Evolutionary conservation across 2,113 vertebrate genomes (phyloP).

Genomic region (Burhinus bistriatus): DNA sequence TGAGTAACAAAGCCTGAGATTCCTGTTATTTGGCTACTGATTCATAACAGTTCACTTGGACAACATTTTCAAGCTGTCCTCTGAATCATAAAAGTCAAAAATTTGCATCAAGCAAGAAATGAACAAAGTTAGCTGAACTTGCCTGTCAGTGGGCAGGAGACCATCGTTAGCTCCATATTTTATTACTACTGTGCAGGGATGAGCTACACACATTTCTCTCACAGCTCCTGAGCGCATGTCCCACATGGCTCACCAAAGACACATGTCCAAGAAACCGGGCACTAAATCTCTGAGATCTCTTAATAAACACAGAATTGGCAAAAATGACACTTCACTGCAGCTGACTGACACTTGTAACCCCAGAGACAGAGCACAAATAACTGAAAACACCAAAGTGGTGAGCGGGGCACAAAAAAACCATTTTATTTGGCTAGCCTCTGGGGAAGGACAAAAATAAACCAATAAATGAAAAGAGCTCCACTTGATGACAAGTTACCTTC

Average conservation of each 20-base stretch:
- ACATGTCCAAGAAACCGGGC: not conserved
- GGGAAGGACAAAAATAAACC: not conserved
- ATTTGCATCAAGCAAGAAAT: not conserved
- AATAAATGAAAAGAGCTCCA: not conserved
- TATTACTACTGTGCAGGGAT: not conserved
- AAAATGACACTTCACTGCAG: not conserved
- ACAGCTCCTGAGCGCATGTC: accelerated
- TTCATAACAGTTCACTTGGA: not conserved
- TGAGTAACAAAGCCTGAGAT: not conserved
- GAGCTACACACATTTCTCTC: not conserved
- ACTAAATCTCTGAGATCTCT: not conserved
- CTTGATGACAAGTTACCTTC: not conserved
- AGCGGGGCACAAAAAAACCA: not conserved
- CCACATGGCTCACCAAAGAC: not conserved
- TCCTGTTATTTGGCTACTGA: not conserved
- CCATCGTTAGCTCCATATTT: not conserved
- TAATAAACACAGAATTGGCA: not conserved
- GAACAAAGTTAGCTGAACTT: not conserved
- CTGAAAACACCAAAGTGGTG: not conserved
- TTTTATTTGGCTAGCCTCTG: not conserved
- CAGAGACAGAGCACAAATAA: not conserved
- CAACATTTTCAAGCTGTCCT: not conserved
- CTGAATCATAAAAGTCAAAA: not conserved
- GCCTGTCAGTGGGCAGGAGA: not conserved
- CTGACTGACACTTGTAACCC: not conserved